These are phyloP conservation scores for Phainopepla nitens DNA, from an alignment of 2,113 vertebrate species.

Conservation along the genomic window DNA sequence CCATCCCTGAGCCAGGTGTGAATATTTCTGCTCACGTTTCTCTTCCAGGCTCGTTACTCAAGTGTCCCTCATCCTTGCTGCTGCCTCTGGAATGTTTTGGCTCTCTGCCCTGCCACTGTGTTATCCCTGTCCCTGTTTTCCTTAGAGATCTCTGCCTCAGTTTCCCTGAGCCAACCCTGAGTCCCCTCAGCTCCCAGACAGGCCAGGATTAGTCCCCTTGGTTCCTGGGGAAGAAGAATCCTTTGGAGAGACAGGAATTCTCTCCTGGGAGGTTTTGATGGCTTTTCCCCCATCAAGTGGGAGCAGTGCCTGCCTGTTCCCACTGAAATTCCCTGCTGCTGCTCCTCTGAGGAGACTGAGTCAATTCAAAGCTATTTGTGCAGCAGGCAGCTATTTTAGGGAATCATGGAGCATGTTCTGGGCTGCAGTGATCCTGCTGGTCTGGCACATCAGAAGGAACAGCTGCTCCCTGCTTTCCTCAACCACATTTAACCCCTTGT, in stretches of 20 bases:
- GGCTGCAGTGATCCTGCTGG: slow-evolving; percentile 46
- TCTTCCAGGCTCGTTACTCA: background rate
- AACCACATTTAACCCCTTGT: background rate
- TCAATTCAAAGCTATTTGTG: slow-evolving; percentile 67
- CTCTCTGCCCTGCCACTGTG: background rate
- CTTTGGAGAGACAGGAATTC: background rate
- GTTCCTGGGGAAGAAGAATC: background rate
- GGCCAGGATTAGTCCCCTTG: background rate
- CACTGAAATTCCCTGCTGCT: background rate
- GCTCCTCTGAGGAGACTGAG: slow-evolving; percentile 34
- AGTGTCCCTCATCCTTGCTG: background rate
- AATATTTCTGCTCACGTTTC: background rate
- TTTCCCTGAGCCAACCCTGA: background rate
- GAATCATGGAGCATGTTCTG: background rate
- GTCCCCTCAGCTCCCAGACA: background rate
- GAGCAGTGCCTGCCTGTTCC: background rate
- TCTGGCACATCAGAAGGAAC: slow-evolving; percentile 62
- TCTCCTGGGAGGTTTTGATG: background rate
- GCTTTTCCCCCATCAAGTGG: background rate
- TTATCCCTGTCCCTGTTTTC: background rate
- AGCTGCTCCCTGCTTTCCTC: slow-evolving; percentile 48
- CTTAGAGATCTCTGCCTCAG: background rate
- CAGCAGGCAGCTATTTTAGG: slow-evolving; percentile 66
- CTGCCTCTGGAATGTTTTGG: background rate
- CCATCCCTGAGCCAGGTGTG: background rate